Percentiles rank a stretch among this genome's conserved stretches.
These are phyloP conservation scores for Patella caerulea DNA, from an alignment of 2,888 invertebrate genomes.

Conservation along the genomic window DNA sequence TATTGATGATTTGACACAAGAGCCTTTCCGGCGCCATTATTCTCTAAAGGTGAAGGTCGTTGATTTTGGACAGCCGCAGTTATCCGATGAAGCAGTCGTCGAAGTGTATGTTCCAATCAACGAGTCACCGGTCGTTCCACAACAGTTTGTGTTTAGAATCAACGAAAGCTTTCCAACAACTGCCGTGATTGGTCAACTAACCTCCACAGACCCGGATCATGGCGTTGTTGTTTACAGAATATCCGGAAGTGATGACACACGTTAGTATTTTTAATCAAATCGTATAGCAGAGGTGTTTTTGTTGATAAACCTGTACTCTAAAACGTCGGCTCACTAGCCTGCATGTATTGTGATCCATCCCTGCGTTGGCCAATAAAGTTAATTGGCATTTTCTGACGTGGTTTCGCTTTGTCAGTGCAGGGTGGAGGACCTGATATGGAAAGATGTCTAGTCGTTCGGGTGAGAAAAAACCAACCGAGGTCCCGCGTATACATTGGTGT, in stretches of 20 bases:
- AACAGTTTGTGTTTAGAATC: conserved; percentile 17
- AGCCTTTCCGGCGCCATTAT: conserved; percentile 22
- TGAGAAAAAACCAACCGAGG: too few relatives aligned
- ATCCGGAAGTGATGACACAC: background rate
- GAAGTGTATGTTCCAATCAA: conserved; percentile 25
- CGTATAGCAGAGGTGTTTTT: too few relatives aligned
- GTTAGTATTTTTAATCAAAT: background rate
- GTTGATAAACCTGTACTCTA: too few relatives aligned
- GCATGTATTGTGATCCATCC: too few relatives aligned
- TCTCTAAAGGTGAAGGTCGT: conserved; percentile 17
- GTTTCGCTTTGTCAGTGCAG: too few relatives aligned
- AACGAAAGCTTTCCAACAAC: conserved; percentile 16
- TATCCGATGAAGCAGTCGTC: conserved; percentile 13
- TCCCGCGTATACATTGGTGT: too few relatives aligned
- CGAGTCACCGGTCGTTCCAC: conserved; percentile 14
- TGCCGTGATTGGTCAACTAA: conserved; percentile 14
- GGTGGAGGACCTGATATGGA: too few relatives aligned
- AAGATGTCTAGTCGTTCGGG: too few relatives aligned
- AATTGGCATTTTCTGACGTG: too few relatives aligned
- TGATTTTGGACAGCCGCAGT: conserved; percentile 27
- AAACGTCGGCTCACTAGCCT: too few relatives aligned
- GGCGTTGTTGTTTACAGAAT: background rate
- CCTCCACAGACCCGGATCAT: conserved; percentile 17
- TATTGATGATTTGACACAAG: conserved; percentile 13
- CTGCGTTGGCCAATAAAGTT: too few relatives aligned